Evolutionary conservation across 2,888 invertebrate genomes (phyloP), one percentile per base, ranked within the genome.

Genomic region (Stenotaenia linearis): DNA sequence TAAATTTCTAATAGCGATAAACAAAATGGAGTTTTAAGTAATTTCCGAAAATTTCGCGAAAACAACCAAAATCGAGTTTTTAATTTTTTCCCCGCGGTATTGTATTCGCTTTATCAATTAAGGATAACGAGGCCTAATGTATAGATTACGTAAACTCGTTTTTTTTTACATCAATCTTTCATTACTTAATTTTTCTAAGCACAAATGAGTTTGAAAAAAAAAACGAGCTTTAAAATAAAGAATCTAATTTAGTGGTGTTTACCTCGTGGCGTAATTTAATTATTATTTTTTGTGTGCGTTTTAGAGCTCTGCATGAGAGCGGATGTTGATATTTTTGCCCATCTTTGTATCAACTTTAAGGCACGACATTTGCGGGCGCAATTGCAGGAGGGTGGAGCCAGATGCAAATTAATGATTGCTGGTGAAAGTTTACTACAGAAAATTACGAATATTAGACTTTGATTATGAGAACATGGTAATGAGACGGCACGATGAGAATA

Each of bases 341-440:
- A 50, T 50, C 50, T 21, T n/a, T 50, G 50, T 50, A 18, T 69
- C 69, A 28, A 69, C 69, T 69, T 69, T 69, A 69, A 69, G 69
- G 25, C 18, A 18, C 28, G 69, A 69, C 69, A 69, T 69, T 69
- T 69, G 69, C 25, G 69, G 69, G 69, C 69, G 69, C 69, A 69
- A 25, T 69, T 28, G 69, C 69, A 28, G 15, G 69, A 69, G 69
- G 69, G 69, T 69, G 69, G 69, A 69, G 69, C 69, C 69, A 28
- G 69, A 69, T 69, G 69, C 69, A 69, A 69, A 69, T 69, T 69
- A 69, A 69, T 69, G 69, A 69, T 69, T 69, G 69, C 69, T 69
- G 69, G 69, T 69, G 69, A 69, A 69, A 69, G 69, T 69, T 69
- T 69, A 69, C 69, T 69, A 69, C 25, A 10, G 69, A 28, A 69